phyloP scores from a whole-genome alignment of 2,113 vertebrate genomes.

The Dasypus novemcinctus region DNA sequence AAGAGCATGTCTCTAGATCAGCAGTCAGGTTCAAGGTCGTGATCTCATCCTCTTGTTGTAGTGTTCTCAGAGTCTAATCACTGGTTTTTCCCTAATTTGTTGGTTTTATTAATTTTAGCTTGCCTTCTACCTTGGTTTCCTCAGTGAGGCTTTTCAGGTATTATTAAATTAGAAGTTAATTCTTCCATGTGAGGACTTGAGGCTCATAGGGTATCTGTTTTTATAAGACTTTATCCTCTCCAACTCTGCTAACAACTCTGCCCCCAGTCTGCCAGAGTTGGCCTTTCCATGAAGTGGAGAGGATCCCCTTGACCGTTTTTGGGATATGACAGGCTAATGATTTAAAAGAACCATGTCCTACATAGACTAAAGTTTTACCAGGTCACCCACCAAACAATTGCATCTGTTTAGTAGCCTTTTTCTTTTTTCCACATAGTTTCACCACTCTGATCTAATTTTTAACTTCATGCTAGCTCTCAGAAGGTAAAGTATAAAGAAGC shows the following conservation, averaged over 20 bases:
- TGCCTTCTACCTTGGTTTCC: not conserved
- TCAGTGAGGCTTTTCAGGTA: not conserved
- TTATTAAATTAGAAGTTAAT: not conserved
- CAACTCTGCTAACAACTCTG: not conserved
- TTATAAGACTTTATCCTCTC: not conserved
- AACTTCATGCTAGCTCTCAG: not conserved
- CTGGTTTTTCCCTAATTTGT: not conserved
- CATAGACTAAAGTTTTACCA: slow-evolving; percentile 14
- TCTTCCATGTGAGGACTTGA: not conserved
- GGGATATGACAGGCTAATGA: not conserved
- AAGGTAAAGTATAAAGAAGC: not conserved
- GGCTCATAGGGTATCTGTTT: not conserved
- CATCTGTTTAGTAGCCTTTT: not conserved
- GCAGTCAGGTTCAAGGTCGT: not conserved
- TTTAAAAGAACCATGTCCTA: not conserved
- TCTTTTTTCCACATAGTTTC: not conserved
- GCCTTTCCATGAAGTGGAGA: not conserved
- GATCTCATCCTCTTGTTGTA: not conserved
- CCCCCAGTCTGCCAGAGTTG: not conserved
- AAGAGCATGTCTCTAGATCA: not conserved
- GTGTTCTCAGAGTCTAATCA: not conserved
- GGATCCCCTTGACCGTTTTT: not conserved
- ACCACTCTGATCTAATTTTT: not conserved
- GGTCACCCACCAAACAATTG: slow-evolving; percentile 9
- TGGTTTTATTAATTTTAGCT: not conserved